These are phyloP conservation scores for Parauchenoglanis punctatus DNA, from an alignment of 2,797 vertebrate species.

Conservation along the genomic window DNA sequence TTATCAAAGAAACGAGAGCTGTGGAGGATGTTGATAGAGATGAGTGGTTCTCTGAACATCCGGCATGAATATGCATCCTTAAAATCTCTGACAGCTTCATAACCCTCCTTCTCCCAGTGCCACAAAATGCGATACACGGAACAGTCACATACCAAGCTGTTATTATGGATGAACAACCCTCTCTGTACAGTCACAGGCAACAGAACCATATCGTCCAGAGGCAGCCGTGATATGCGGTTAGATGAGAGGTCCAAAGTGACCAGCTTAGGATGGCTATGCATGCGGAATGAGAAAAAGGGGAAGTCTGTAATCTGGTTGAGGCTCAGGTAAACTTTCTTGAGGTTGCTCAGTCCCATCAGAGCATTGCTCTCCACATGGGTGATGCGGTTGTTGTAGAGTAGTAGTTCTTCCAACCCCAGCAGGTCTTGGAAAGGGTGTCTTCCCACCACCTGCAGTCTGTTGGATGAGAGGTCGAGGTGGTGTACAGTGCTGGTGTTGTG, in stretches of 20 bases:
- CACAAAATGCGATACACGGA: slow-evolving; percentile 85
- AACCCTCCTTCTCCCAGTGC: slow-evolving; percentile 84
- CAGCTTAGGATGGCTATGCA: slow-evolving; percentile 80
- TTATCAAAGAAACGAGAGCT: slow-evolving; percentile 82
- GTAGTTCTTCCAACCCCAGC: slow-evolving; percentile 83
- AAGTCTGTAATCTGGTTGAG: slow-evolving; percentile 87
- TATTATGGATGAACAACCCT: slow-evolving; percentile 92
- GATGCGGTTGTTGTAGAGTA: slow-evolving; percentile 90
- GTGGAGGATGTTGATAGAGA: slow-evolving; percentile 80
- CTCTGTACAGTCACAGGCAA: slow-evolving; percentile 84
- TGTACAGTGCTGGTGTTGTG: slow-evolving; percentile 80
- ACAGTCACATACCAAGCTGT: slow-evolving; percentile 89
- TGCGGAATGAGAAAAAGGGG: slow-evolving; percentile 85
- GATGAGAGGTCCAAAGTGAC: slow-evolving; percentile 90
- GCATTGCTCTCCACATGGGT: slow-evolving; percentile 76
- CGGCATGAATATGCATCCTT: slow-evolving; percentile 82
- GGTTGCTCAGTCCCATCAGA: slow-evolving; percentile 75
- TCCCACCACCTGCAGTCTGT: slow-evolving; percentile 78
- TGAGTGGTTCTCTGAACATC: slow-evolving; percentile 73
- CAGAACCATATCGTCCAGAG: slow-evolving; percentile 78
- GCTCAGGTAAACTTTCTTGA: slow-evolving; percentile 88
- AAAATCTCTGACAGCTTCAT: slow-evolving; percentile 82
- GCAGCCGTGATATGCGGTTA: slow-evolving; percentile 83
- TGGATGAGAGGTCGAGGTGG: slow-evolving; percentile 91
- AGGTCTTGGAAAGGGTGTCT: slow-evolving; percentile 84